Evolutionary conservation across 2,113 vertebrate species (phyloP), one percentile per base, ranked within the genome.

Genomic region (Tragelaphus strepsiceros): DNA sequence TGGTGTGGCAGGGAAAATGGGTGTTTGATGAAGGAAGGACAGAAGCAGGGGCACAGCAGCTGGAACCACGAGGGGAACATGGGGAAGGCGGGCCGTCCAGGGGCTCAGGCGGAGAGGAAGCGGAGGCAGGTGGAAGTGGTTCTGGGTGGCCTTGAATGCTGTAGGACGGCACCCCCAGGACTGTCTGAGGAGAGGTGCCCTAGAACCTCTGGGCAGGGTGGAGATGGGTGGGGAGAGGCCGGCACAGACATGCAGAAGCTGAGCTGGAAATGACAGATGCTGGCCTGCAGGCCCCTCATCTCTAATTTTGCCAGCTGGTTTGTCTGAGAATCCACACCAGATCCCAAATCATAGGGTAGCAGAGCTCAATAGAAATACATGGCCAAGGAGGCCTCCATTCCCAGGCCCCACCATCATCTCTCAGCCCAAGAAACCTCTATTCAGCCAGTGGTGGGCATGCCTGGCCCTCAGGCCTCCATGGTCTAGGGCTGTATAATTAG

Each of bases 301-400:
- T 97, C 86, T 96, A 91, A 93, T 96, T 93, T 97, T 91, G 87
- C 35, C 39, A 43, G 71, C 30, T 39, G 46, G 97, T 82, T 94
- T 80, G 86, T 26, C 93, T 92, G 81, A 84, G 90, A 96, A 90
- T 84, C 51, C 32, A 93, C 6, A 90, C 30, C 24, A 78, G 54
- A 49, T 80, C 94, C 88, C 43, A 96, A 96, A 96, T 94, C 88
- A 97, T 4, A 95, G 90, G 88, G 81, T 15, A 3, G 95, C 53
- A 92, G 83, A 78, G 43, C 64, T 92, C 64, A 43, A 28, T 0
- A 30, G n/a, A 67, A 77, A 90, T 0, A 2, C 16, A 32, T 77
- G 54, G 82, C 46, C 43, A 88, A 46, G 7, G 62, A 53, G 61
- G 64, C 35, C 28, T 81, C 53, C n/a, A 56, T 13, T 58, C 71